These are phyloP conservation scores for Patiria pectinifera DNA, from an alignment of 53 echinoderm and acorn worm species.

Conservation along the genomic window DNA sequence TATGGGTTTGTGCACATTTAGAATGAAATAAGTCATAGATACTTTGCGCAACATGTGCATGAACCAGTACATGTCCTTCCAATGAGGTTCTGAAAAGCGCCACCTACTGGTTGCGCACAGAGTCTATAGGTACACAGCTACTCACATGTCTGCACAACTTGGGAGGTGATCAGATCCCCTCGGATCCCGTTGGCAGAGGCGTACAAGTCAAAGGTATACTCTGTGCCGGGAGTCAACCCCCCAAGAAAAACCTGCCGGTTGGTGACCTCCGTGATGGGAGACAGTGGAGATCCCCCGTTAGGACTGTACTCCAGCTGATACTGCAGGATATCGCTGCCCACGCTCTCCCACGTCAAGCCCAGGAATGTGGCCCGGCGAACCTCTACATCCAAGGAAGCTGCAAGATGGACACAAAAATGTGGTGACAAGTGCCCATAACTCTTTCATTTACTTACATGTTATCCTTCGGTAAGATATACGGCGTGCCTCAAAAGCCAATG, in stretches of 20 bases:
- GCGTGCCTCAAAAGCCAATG: no score
- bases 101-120: no score
- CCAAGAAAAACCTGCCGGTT: neutral
- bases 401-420: neutral
- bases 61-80: no score
- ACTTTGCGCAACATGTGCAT: no score
- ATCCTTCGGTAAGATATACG: neutral
- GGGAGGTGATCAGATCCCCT: slow-evolving; percentile 20
- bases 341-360: neutral
- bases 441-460: neutral
- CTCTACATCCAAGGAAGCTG: slow-evolving; percentile 6
- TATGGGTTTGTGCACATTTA: no score
- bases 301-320: slow-evolving; percentile 24
- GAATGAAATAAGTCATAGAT: no score
- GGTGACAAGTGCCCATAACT: neutral
- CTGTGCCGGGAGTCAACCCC: slow-evolving; percentile 11
- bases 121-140: neutral
- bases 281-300: neutral
- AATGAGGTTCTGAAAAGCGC: no score
- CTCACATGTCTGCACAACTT: slow-evolving; percentile 47
- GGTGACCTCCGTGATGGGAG: neutral
- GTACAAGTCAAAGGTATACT: slow-evolving; percentile 24
- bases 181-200: neutral
- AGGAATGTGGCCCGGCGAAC: neutral
- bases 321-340: neutral